Percentiles rank a stretch among this genome's conserved stretches.
phyloP scores from a whole-genome alignment of 1,140 invertebrate genomes.

The Trypoxylus dichotomus region DNA sequence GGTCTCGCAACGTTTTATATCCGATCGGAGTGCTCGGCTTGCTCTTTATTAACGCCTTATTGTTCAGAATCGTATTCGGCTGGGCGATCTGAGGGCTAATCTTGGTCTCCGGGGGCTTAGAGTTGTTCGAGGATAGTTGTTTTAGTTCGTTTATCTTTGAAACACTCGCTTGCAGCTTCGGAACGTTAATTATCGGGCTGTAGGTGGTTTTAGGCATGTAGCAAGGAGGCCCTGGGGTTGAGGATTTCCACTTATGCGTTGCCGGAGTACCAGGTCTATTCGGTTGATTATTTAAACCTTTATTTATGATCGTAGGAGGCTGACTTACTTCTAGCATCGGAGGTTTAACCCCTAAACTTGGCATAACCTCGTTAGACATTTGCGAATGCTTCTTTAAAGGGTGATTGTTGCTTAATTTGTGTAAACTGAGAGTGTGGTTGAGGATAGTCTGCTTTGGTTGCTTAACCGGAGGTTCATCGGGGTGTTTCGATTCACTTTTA shows the following conservation, averaged over 20 bases:
- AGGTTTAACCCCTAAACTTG: background rate
- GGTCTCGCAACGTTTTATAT: slow-evolving; percentile 61
- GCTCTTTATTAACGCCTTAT: slow-evolving; percentile 50
- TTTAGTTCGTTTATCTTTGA: slow-evolving; percentile 17
- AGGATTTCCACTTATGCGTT: background rate
- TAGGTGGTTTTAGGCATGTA: slow-evolving; percentile 42
- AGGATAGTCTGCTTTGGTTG: slow-evolving; percentile 44
- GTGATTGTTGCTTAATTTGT: slow-evolving; percentile 54
- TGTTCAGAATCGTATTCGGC: slow-evolving; percentile 26
- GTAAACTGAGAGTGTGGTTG: slow-evolving; percentile 50
- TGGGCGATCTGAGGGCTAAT: background rate
- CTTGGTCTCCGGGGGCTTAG: background rate
- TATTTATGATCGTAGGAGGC: slow-evolving; percentile 35
- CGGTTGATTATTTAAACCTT: slow-evolving; percentile 18
- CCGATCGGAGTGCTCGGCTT: slow-evolving; percentile 50
- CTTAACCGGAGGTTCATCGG: slow-evolving; percentile 38
- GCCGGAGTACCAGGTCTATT: background rate
- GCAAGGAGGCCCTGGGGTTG: slow-evolving; percentile 34
- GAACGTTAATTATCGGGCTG: slow-evolving; percentile 42
- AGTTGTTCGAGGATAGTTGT: background rate
- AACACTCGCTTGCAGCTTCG: slow-evolving; percentile 34
- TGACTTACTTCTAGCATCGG: background rate
- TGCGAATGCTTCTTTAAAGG: slow-evolving; percentile 49
- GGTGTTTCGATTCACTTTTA: background rate
- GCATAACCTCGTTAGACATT: slow-evolving; percentile 23